A percentile compares a stretch with the other conserved stretches of the same genome.
These are phyloP conservation scores for Hydropotes inermis DNA, from an alignment of 2,113 vertebrate species.

Conservation along the genomic window DNA sequence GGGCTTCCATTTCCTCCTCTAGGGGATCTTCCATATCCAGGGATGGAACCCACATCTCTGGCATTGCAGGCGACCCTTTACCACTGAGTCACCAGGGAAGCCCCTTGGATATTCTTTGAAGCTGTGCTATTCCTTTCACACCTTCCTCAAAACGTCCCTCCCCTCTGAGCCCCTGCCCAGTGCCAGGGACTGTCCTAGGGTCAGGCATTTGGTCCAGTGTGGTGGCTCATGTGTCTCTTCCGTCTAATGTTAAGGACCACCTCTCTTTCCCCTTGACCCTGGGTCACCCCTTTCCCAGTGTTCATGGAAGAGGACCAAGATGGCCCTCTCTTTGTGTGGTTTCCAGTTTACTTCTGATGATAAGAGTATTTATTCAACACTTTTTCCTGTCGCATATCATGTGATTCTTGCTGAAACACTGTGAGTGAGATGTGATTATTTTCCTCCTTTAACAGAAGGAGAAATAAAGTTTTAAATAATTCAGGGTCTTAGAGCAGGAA, in stretches of 20 bases:
- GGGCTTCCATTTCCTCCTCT: neutral
- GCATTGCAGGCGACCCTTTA: neutral
- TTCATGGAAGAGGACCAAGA: neutral
- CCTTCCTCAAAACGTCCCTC: accelerated
- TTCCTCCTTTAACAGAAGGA: neutral
- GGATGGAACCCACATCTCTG: neutral
- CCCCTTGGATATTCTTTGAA: neutral
- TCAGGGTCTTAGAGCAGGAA: neutral
- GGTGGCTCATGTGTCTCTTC: neutral
- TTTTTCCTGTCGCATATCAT: accelerated
- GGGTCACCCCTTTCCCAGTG: neutral
- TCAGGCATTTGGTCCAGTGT: neutral
- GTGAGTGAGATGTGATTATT: neutral
- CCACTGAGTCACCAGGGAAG: neutral
- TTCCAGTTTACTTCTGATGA: neutral
- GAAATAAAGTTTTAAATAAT: neutral
- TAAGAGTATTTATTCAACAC: accelerated
- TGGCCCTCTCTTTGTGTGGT: neutral
- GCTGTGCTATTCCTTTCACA: accelerated
- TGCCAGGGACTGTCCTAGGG: neutral
- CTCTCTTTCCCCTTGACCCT: too few relatives aligned
- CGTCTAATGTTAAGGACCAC: neutral
- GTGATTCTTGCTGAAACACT: neutral
- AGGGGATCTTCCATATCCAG: neutral
- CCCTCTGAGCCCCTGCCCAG: accelerated